A percentile compares a stretch with the other conserved stretches of the same genome.
Evolutionary conservation across 2,113 vertebrate genomes (phyloP).

Genomic region (Gavialis gangeticus): DNA sequence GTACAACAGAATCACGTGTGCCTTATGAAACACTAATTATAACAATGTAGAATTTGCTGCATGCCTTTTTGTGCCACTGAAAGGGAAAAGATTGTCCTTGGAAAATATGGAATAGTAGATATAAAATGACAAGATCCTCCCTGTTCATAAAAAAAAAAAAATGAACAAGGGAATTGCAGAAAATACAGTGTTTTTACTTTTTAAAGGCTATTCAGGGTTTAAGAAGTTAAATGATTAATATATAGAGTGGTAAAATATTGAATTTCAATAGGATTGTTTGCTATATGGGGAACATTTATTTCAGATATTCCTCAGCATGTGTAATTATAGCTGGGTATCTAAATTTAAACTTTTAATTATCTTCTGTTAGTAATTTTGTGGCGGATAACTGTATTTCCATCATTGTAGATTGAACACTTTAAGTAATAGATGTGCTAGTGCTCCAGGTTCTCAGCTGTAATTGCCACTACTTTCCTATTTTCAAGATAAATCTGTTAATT

Average conservation of each 20-base stretch:
- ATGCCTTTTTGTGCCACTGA: not conserved
- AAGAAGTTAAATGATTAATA: constrained; percentile 11
- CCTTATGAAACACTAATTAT: constrained; percentile 11
- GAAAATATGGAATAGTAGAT: not conserved
- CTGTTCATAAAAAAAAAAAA: not conserved
- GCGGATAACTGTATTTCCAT: constrained; percentile 66
- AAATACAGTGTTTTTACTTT: not conserved
- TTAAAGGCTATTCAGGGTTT: not conserved
- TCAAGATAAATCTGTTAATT: constrained; percentile 72
- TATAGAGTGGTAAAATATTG: constrained; percentile 1
- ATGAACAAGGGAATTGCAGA: not conserved
- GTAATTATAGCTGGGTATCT: constrained; percentile 52
- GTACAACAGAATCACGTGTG: not conserved
- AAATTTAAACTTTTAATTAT: constrained; percentile 68
- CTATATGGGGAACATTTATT: constrained; percentile 31
- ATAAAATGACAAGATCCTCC: not conserved
- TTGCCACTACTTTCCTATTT: constrained; percentile 48
- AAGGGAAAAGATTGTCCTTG: not conserved
- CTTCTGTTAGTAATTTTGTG: constrained; percentile 66
- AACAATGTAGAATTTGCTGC: not conserved
- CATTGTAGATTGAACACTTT: constrained; percentile 60
- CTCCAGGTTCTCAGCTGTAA: constrained; percentile 53
- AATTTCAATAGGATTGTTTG: constrained; percentile 42
- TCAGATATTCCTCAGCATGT: constrained; percentile 36
- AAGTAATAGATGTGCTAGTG: constrained; percentile 55